Evolutionary conservation across 2,113 vertebrate genomes (phyloP).

Genomic region (Telmatochromis bifrenatus): DNA sequence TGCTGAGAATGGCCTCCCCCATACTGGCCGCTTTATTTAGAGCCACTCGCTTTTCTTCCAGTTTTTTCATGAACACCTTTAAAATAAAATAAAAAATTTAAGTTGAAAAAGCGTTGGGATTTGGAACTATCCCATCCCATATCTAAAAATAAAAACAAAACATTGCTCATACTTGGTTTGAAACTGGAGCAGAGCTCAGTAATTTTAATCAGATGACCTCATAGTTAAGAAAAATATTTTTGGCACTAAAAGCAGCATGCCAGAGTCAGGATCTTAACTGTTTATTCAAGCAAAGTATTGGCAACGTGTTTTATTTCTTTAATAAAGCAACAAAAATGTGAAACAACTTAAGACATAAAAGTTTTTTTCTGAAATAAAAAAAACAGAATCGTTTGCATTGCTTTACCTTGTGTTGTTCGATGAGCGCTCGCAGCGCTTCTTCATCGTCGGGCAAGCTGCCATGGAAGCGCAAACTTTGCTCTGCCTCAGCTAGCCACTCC

Average conservation of each 20-base stretch:
- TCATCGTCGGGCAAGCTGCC: slow-evolving; percentile 92
- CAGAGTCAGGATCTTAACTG: neutral
- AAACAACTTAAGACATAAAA: neutral
- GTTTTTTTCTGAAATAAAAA: neutral
- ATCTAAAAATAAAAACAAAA: slow-evolving; percentile 8
- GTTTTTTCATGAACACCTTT: slow-evolving; percentile 93
- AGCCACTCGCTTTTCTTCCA: slow-evolving; percentile 88
- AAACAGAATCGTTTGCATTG: neutral
- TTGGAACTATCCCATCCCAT: neutral
- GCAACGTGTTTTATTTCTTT: neutral
- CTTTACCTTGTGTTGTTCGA: slow-evolving; percentile 91
- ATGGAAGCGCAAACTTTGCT: slow-evolving; percentile 92
- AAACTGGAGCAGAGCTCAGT: neutral
- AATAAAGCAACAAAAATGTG: neutral
- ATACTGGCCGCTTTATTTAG: slow-evolving; percentile 85
- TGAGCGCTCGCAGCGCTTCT: slow-evolving; percentile 81
- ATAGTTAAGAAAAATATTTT: slow-evolving; percentile 23
- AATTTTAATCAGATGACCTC: slow-evolving; percentile 42
- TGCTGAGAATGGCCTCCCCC: slow-evolving; percentile 88
- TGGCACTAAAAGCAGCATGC: slow-evolving; percentile 10
- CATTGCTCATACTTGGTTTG: neutral
- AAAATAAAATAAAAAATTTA: neutral
- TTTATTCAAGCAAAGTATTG: neutral
- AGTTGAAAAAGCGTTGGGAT: slow-evolving; percentile 15
- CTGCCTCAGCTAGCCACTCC: slow-evolving; percentile 96